Base-by-base conservation (phyloP, 2,797 vertebrate species). In the Enteromius argenteus region DNA sequence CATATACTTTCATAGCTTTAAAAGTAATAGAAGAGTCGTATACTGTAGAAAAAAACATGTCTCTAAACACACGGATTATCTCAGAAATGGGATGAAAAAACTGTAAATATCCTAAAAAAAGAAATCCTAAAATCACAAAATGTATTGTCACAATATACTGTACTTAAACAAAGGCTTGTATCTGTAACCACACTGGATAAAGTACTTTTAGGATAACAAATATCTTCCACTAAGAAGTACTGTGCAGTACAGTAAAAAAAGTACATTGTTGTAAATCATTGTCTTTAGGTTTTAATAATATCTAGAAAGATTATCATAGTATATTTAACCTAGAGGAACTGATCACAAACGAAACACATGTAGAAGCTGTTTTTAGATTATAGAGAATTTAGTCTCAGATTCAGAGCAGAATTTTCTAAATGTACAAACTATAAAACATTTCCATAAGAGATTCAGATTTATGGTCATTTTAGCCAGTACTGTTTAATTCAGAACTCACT, bases 331-430 rank as follows among this genome's bases (percentile, higher is more conserved):
- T 30, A 62, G 27, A 62, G 27, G 2, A 64, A 62, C 13, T 62
- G 60, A 32, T 66, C 27, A 66, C 27, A 66, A 66, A 35, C 0
- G 15, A 14, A 35, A 66, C 15, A 66, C 14, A 30, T 17, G 17
- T 35, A 32, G 62, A 66, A 66, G 62, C 62, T 66, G 32, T 66
- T 66, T 66, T 17, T 35, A 66, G 14, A 66, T 66, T 9, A 66
- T 35, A 17, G 15, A 66, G 30, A 39, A 27, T 60, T 60, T 27
- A 4, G 8, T 39, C 9, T 68, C 35, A 68, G 32, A 11, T 37
- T 68, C 10, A 27, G 58, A 30, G 10, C 11, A 21, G 13, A 13
- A 13, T 67, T 35, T 67, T 37, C 15, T 21, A 7, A 37, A 32
- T 37, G 5, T 37, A 6, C 66, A 68, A 68, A 39, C 7, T 35